phyloP scores from a whole-genome alignment of 2,888 invertebrate genomes.

The Spisula solida region DNA sequence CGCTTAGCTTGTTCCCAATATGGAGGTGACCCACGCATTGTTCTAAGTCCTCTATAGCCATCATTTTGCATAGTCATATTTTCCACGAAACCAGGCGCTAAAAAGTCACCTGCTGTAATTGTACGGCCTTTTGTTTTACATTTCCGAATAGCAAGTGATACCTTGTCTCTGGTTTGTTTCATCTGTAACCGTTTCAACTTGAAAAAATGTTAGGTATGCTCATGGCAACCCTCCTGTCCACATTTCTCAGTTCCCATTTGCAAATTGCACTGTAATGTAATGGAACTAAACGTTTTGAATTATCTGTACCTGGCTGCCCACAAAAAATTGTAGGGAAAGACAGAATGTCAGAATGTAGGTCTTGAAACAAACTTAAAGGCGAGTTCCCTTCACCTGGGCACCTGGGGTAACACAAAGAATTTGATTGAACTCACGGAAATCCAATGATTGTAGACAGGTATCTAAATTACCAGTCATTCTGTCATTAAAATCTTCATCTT shows the following conservation, averaged over 20 bases:
- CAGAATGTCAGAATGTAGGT: constrained; percentile 36
- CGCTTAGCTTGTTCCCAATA: constrained; percentile 54
- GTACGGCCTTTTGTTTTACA: constrained; percentile 39
- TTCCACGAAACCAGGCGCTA: constrained; percentile 50
- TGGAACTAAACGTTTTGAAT: constrained; percentile 31
- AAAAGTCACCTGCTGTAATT: constrained; percentile 48
- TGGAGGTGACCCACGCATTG: constrained; percentile 61
- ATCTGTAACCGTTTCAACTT: constrained; percentile 49
- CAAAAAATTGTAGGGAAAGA: constrained; percentile 52
- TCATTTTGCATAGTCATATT: constrained; percentile 64
- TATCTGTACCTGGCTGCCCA: neutral
- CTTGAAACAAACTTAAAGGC: constrained; percentile 43
- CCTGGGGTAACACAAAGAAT: constrained; percentile 47
- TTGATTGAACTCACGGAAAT: constrained; percentile 57
- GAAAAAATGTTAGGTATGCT: constrained; percentile 50
- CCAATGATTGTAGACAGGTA: constrained; percentile 18
- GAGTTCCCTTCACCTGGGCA: constrained; percentile 45
- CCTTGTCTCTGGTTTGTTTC: constrained; percentile 52
- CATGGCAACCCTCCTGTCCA: constrained; percentile 21
- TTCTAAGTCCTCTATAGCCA: constrained; percentile 62
- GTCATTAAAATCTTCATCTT: neutral
- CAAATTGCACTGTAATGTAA: constrained; percentile 42
- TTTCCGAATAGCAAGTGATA: constrained; percentile 54
- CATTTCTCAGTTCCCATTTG: constrained; percentile 49
- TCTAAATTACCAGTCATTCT: neutral